These are phyloP conservation scores for Palythoa grandis DNA, from an alignment of 92 coral and sea anemone genomes.

Conservation along the genomic window DNA sequence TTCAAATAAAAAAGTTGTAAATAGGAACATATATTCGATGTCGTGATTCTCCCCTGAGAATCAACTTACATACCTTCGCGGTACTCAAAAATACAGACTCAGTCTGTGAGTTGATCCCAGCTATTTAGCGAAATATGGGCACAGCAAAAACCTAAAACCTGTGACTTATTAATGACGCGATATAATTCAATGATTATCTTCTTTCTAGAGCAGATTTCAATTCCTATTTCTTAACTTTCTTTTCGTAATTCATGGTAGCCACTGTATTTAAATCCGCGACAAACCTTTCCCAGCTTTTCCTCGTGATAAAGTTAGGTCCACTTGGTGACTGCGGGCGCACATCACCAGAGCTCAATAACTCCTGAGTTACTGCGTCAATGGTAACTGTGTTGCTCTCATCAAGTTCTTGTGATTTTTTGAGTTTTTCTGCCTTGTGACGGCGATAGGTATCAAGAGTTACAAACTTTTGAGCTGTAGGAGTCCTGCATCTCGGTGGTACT, in stretches of 20 bases:
- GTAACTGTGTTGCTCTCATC: neutral
- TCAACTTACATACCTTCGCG: too few relatives aligned
- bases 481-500: neutral
- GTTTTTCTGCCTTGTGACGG: conserved; percentile 13
- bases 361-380: neutral
- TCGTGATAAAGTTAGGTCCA: conserved; percentile 35
- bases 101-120: too few relatives aligned
- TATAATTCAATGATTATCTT: too few relatives aligned
- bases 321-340: conserved; percentile 10
- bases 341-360: neutral
- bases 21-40: too few relatives aligned
- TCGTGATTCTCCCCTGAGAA: too few relatives aligned
- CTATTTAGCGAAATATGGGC: too few relatives aligned
- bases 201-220: neutral
- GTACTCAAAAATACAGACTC: too few relatives aligned
- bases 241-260: neutral
- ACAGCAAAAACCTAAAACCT: too few relatives aligned
- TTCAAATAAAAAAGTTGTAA: too few relatives aligned
- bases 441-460: conserved; percentile 41
- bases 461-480: conserved; percentile 24
- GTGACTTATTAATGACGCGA: too few relatives aligned
- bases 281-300: conserved; percentile 41
- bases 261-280: neutral
- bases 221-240: too few relatives aligned
- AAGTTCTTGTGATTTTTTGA: conserved; percentile 5